Base-by-base conservation (phyloP, 2,888 invertebrate genomes). In the Orthosia cruda region DNA sequence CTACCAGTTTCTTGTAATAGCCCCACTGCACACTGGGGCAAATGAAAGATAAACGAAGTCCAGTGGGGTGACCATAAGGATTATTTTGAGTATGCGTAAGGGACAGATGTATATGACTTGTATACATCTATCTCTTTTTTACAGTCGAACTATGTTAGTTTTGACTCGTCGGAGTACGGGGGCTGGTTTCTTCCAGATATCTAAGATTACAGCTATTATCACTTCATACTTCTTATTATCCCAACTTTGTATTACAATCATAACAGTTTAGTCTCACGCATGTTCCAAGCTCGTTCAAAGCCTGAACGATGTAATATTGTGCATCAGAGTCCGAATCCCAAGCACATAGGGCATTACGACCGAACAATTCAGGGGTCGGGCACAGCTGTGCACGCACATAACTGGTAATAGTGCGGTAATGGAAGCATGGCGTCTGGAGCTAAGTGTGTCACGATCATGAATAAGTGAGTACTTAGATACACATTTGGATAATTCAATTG, bases 341-440 rank as follows among this genome's bases (percentile, higher is more conserved):
- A 32, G 49, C 52, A 73, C 47, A 72, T 13, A 50, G 18, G 40
- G 32, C 18, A 63, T 74, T 73, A 66, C 15, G 47, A 20, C 52
- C 61, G 52, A 61, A 66, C 74, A 66, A 62, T 80, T 66, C 74
- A 47, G 45, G 40, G 49, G 20, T 18, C 20, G 55, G 57, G 18
- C 54, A 57, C 78, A 78, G 74, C 74, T 80, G 78, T 80, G 80
- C 13, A 45, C 67, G 54, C 54, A 40, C 57, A 67, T 78, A 62
- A 74, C 52, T 2, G 52, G 40, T 52, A 49, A 74, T 63, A 26
- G 40, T 57, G 54, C 20, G 20, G 20, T 20, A n/a, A 26, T 20
- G 13, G 66, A 23, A 54, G 18, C 13, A 58, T 57, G 13, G 16
- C 49, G 40, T 77, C 62, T 62, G 26, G n/a, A 26, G 52, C 11